phyloP scores from a whole-genome alignment of 2,113 vertebrate genomes.

The Lophius piscatorius region DNA sequence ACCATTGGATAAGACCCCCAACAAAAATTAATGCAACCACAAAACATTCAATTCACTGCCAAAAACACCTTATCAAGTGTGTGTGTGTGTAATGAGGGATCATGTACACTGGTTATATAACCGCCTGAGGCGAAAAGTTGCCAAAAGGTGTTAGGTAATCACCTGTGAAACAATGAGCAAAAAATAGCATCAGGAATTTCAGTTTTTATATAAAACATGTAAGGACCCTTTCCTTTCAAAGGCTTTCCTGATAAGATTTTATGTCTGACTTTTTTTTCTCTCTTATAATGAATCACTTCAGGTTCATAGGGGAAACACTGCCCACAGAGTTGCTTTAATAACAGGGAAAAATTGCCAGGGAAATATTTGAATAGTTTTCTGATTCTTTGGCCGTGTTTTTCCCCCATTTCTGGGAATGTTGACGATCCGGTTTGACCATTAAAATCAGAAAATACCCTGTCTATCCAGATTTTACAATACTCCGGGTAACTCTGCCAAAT shows the following conservation, averaged over 20 bases:
- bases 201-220: constrained; percentile 43
- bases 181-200: constrained; percentile 55
- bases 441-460: constrained; percentile 15
- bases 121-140: constrained; percentile 13
- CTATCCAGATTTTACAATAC: constrained; percentile 37
- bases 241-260: constrained; percentile 3
- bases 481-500: constrained; percentile 44
- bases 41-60: not conserved
- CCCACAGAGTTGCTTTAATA: constrained; percentile 27
- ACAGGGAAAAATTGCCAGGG: not conserved
- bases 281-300: constrained; percentile 8
- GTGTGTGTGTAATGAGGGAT: constrained; percentile 1
- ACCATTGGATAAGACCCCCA: not conserved
- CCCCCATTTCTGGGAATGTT: constrained; percentile 36
- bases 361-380: constrained; percentile 28
- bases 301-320: constrained; percentile 6
- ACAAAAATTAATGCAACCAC: not conserved
- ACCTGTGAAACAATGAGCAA: constrained; percentile 53
- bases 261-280: constrained; percentile 16
- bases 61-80: constrained; percentile 8
- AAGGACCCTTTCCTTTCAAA: not conserved
- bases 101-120: constrained; percentile 40
- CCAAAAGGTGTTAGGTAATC: constrained; percentile 56
- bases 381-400: constrained; percentile 31
- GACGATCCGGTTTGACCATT: constrained; percentile 20